A percentile compares a stretch with the other conserved stretches of the same genome.
These are phyloP conservation scores for Papilio aristodemus DNA, from an alignment of 1,140 invertebrate genomes.

Conservation along the genomic window DNA sequence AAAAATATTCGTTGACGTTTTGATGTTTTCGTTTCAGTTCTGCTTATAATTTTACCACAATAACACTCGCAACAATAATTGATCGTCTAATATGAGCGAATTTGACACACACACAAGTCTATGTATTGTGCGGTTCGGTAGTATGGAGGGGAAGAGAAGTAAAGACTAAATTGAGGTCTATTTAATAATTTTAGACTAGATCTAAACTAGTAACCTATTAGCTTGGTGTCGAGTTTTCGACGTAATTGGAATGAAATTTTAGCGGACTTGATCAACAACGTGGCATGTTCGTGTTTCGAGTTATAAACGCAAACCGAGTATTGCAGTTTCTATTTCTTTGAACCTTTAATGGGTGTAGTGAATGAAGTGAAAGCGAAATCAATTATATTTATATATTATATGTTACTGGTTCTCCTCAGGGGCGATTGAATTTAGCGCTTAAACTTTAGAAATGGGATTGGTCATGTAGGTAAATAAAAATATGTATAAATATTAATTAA, in stretches of 20 bases:
- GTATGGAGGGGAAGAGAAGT: too few species aligned
- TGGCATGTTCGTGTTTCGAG: neutral
- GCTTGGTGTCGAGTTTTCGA: conserved; percentile 4
- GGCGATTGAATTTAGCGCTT: too few species aligned
- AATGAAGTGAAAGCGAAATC: neutral
- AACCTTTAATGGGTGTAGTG: neutral
- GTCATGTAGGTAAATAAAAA: too few species aligned
- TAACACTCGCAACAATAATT: neutral
- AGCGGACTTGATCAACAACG: neutral
- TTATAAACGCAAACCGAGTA: neutral
- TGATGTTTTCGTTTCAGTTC: neutral
- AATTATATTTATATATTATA: too few species aligned
- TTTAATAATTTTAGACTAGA: conserved; percentile 23
- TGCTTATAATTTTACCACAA: neutral
- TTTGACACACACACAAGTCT: neutral
- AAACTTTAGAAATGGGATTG: too few species aligned
- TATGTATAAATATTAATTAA: too few species aligned
- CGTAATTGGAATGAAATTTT: neutral
- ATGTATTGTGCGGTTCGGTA: too few species aligned
- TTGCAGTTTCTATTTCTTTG: neutral
- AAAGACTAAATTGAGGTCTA: neutral
- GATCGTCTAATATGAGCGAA: neutral
- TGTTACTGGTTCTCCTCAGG: too few species aligned
- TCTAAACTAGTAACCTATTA: conserved; percentile 7
- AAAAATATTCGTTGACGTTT: neutral